phyloP scores from a whole-genome alignment of 2,113 vertebrate genomes.

The Entelurus aequoreus region DNA sequence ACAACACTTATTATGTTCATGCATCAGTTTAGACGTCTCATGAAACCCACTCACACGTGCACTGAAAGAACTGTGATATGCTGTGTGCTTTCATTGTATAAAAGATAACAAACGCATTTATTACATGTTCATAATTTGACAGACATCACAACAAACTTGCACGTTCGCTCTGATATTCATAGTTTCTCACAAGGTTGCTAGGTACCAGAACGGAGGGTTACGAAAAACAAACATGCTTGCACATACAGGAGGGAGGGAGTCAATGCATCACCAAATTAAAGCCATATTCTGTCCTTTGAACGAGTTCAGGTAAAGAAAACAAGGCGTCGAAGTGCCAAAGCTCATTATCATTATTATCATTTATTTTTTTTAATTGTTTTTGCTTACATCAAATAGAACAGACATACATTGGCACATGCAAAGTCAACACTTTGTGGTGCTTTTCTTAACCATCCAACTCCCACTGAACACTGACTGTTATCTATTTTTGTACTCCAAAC shows the following conservation, averaged over 20 bases:
- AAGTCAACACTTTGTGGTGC: constrained; percentile 73
- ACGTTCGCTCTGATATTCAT: constrained; percentile 56
- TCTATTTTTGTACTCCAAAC: constrained; percentile 67
- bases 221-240: constrained; percentile 70
- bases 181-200: constrained; percentile 52
- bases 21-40: constrained; percentile 5
- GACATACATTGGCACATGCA: constrained; percentile 73
- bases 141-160: constrained; percentile 70
- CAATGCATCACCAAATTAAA: constrained; percentile 61
- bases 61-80: constrained; percentile 47
- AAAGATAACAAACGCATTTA: constrained; percentile 73
- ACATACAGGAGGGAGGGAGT: constrained; percentile 39
- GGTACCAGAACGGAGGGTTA: constrained; percentile 57
- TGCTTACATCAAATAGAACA: constrained; percentile 71
- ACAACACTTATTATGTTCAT: constrained; percentile 16
- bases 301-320: constrained; percentile 41
- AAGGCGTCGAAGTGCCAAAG: constrained; percentile 58
- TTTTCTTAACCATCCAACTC: constrained; percentile 64
- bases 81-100: constrained; percentile 54
- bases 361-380: constrained; percentile 50
- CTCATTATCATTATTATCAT: constrained; percentile 60
- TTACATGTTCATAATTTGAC: constrained; percentile 63
- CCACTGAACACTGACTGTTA: constrained; percentile 65
- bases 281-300: constrained; percentile 55
- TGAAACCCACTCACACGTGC: neutral